Percentiles rank a stretch among this genome's conserved stretches.
These are phyloP conservation scores for Cheilosia vulpina DNA, from an alignment of 2,888 invertebrate species.

Conservation along the genomic window DNA sequence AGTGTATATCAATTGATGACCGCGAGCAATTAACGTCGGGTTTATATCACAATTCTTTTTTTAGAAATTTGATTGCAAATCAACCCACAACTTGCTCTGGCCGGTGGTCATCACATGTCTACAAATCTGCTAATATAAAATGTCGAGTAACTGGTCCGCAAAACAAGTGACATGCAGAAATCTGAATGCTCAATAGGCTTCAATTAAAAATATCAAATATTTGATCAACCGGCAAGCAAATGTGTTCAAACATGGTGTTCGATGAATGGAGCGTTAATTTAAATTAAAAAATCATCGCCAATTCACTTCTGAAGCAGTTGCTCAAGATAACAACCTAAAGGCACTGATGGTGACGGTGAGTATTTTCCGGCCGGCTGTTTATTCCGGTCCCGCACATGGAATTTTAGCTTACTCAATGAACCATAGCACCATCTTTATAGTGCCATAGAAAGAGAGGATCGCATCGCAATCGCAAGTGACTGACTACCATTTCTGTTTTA, in stretches of 20 bases:
- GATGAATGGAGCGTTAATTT: conserved; percentile 52
- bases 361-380: not conserved
- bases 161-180: conserved; percentile 7
- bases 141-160: conserved; percentile 8
- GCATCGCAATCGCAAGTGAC: no score
- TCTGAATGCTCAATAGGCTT: conserved; percentile 21
- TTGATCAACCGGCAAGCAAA: conserved; percentile 20
- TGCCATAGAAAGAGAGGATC: no score
- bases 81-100: not conserved
- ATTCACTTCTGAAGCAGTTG: conserved; percentile 29
- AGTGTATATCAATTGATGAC: conserved; percentile 29
- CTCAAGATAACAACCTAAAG: conserved; percentile 24
- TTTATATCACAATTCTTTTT: conserved; percentile 37
- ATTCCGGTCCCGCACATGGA: not conserved
- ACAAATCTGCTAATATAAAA: not conserved
- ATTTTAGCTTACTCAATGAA: not conserved
- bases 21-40: conserved; percentile 21
- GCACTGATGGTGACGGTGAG: conserved; percentile 20
- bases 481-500: no score
- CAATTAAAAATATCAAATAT: conserved; percentile 34
- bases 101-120: not conserved
- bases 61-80: conserved; percentile 9
- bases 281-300: conserved; percentile 32
- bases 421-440: no score
- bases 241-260: conserved; percentile 5